These are phyloP conservation scores for Caenorhabditis doughertyi DNA, from an alignment of 2,888 invertebrate genomes.

Conservation along the genomic window DNA sequence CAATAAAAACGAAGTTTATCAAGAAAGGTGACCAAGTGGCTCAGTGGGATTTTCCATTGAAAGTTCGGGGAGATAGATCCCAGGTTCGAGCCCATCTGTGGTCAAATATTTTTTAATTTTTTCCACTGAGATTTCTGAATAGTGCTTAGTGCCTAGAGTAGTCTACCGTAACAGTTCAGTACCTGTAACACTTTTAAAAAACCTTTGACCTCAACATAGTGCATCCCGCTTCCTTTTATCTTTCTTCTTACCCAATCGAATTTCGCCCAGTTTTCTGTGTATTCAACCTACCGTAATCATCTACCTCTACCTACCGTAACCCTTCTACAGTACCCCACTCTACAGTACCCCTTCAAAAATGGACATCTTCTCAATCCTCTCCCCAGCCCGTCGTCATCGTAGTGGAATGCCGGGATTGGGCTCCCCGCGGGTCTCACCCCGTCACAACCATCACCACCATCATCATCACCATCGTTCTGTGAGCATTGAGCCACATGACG, in stretches of 20 bases:
- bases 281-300: background rate
- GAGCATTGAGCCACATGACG: slow-evolving; percentile 57
- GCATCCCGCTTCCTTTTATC: background rate
- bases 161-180: too few species aligned
- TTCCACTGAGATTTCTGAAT: too few species aligned
- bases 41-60: too few species aligned
- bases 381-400: slow-evolving; percentile 48
- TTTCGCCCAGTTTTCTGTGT: background rate
- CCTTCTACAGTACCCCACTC: background rate
- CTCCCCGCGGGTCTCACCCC: slow-evolving; percentile 15
- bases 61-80: too few species aligned
- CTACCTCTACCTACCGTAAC: background rate
- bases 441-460: slow-evolving; percentile 40
- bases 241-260: too few species aligned
- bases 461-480: slow-evolving; percentile 49
- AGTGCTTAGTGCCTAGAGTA: too few species aligned
- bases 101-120: too few species aligned
- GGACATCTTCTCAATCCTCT: slow-evolving; percentile 54
- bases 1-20: too few species aligned
- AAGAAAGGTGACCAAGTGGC: too few species aligned
- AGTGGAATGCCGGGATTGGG: slow-evolving; percentile 7
- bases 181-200: too few species aligned
- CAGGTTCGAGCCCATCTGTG: too few species aligned
- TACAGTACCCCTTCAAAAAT: slow-evolving; percentile 11
- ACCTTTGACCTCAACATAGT: too few species aligned